Evolutionary conservation across 2,113 vertebrate species (phyloP).

Genomic region (Paracanthobrama guichenoti): DNA sequence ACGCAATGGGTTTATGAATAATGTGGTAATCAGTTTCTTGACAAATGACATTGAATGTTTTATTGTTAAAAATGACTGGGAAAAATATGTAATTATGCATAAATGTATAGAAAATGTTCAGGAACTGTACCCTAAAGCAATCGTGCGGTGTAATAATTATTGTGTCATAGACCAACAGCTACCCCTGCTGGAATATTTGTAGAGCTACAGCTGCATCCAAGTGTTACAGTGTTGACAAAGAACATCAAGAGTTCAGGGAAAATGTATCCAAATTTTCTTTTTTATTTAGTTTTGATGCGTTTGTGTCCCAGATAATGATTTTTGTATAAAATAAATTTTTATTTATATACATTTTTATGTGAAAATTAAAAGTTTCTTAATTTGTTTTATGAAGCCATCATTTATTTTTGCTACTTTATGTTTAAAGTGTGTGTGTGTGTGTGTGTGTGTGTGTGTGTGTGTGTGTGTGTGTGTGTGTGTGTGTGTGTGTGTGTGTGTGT

Average conservation of each 20-base stretch:
- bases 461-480: neutral
- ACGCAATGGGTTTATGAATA: constrained; percentile 2
- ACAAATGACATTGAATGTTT: neutral
- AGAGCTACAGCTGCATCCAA: neutral
- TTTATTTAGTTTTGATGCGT: neutral
- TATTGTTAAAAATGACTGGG: neutral
- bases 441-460: neutral
- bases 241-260: neutral
- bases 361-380: neutral
- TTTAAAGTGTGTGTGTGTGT: neutral
- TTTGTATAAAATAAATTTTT: neutral
- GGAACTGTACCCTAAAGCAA: neutral
- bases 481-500: neutral
- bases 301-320: neutral
- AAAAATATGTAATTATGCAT: neutral
- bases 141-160: neutral
- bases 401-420: neutral
- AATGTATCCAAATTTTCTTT: no score
- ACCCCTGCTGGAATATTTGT: constrained; percentile 71
- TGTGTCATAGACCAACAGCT: constrained; percentile 70
- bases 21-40: constrained; percentile 12
- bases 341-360: neutral
- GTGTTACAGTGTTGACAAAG: neutral
- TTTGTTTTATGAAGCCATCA: neutral
- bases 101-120: neutral